phyloP scores from a whole-genome alignment of 1,140 invertebrate species.

The Pissodes strobi region DNA sequence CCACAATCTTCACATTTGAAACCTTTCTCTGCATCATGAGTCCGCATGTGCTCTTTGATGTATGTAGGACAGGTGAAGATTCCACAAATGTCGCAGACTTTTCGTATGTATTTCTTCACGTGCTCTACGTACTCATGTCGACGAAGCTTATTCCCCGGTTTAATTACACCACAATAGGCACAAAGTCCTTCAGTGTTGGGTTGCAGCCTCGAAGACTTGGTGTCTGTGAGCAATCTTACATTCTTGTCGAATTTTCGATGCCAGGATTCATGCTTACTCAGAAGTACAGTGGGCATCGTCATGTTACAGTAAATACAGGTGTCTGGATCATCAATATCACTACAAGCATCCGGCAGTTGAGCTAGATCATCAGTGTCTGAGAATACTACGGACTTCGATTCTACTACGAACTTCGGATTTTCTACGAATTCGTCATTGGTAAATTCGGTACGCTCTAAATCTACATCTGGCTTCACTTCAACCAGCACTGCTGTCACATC shows the following conservation, averaged over 20 bases:
- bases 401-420: background rate
- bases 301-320: constrained; percentile 24
- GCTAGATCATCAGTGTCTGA: background rate
- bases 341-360: background rate
- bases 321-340: constrained; percentile 16
- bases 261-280: constrained; percentile 32
- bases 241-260: constrained; percentile 21
- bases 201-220: background rate
- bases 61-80: constrained; percentile 28
- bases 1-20: constrained; percentile 69
- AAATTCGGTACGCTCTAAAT: too few species aligned
- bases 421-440: too few species aligned
- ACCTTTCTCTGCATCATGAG: constrained; percentile 32
- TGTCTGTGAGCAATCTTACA: background rate
- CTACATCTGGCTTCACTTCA: too few species aligned
- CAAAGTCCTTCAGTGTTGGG: constrained; percentile 21
- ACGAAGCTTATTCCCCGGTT: constrained; percentile 21
- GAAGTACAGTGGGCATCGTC: background rate
- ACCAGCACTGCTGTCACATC: too few species aligned
- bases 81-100: constrained; percentile 33
- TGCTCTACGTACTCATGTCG: constrained; percentile 29
- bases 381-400: background rate
- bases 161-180: constrained; percentile 20
- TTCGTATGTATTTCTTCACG: constrained; percentile 13
- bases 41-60: constrained; percentile 40